Conservation (phyloP, 2,888 invertebrate genomes). For the Leptinotarsa peninsularis region DNA sequence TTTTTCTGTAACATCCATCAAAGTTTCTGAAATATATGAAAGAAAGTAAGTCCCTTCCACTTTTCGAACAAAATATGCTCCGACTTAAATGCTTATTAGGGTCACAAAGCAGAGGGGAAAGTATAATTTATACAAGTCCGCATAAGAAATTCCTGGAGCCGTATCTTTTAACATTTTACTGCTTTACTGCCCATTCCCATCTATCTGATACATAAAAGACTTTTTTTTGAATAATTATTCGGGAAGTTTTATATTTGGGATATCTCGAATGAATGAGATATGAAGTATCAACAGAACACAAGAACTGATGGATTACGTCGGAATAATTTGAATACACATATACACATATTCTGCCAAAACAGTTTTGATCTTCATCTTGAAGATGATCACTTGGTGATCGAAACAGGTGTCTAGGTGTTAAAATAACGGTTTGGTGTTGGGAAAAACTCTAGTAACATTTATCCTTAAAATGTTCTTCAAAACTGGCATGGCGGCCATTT, state of each 20-base stretch:
- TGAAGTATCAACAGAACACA: background rate
- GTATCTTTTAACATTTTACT: conserved; percentile 42
- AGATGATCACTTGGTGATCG: too few relatives aligned
- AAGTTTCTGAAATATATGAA: conserved; percentile 33
- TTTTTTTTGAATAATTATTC: conserved; percentile 41
- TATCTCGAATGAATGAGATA: background rate
- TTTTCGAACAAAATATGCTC: conserved; percentile 43
- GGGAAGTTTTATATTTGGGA: background rate
- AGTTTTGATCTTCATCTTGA: too few relatives aligned
- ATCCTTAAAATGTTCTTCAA: too few relatives aligned
- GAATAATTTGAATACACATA: too few relatives aligned
- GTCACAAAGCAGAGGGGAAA: conserved; percentile 44
- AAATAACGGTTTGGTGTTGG: too few relatives aligned
- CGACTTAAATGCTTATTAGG: conserved; percentile 47
- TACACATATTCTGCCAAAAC: too few relatives aligned
- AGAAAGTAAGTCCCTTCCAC: conserved; percentile 39
- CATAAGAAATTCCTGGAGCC: conserved; percentile 43
- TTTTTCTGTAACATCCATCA: conserved; percentile 29
- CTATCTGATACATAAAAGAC: conserved; percentile 38
- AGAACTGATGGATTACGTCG: too few relatives aligned
- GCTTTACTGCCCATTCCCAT: conserved; percentile 37
- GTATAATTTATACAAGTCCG: conserved; percentile 44
- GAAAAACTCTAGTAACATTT: too few relatives aligned
- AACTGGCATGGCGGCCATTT: too few relatives aligned
- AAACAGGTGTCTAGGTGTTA: too few relatives aligned